phyloP scores from a whole-genome alignment of 2,888 invertebrate genomes.

The Drosophila longiperda region DNA sequence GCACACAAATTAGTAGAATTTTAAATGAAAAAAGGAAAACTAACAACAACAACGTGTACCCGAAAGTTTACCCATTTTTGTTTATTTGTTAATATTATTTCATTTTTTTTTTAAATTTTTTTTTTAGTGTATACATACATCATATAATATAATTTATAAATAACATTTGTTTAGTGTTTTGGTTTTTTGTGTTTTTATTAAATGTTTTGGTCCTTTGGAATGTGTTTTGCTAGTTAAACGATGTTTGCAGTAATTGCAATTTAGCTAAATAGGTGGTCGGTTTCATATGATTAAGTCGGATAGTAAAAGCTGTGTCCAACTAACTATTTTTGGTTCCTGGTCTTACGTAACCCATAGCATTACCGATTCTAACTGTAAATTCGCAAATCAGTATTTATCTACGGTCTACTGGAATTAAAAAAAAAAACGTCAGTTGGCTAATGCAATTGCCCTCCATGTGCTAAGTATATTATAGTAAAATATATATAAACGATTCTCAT shows the following conservation, averaged over 20 bases:
- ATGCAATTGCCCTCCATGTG: neutral
- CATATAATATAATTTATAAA: slow-evolving; percentile 27
- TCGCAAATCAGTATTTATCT: slow-evolving; percentile 1
- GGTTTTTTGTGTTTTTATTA: slow-evolving; percentile 69
- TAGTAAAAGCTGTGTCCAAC: slow-evolving; percentile 17
- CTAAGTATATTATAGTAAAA: slow-evolving; percentile 9
- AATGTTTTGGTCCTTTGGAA: slow-evolving; percentile 81
- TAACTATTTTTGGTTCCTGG: slow-evolving; percentile 14
- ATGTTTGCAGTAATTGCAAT: slow-evolving; percentile 10
- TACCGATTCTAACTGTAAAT: slow-evolving; percentile 2
- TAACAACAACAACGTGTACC: slow-evolving; percentile 32
- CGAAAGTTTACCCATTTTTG: slow-evolving; percentile 8
- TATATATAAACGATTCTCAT: slow-evolving; percentile 26
- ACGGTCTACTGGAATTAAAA: slow-evolving; percentile 2
- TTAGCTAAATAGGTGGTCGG: slow-evolving; percentile 47
- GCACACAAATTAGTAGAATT: slow-evolving; percentile 46
- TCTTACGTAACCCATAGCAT: slow-evolving; percentile 34
- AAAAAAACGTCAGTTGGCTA: neutral
- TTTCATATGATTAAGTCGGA: slow-evolving; percentile 41
- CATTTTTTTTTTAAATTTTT: neutral
- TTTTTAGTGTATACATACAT: neutral
- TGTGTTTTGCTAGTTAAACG: slow-evolving; percentile 64
- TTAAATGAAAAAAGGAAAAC: neutral
- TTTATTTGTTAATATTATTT: slow-evolving; percentile 1
- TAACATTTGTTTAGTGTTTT: slow-evolving; percentile 47